These are phyloP conservation scores for Seira sanloemensis DNA, from an alignment of 2,888 invertebrate genomes.

Conservation along the genomic window DNA sequence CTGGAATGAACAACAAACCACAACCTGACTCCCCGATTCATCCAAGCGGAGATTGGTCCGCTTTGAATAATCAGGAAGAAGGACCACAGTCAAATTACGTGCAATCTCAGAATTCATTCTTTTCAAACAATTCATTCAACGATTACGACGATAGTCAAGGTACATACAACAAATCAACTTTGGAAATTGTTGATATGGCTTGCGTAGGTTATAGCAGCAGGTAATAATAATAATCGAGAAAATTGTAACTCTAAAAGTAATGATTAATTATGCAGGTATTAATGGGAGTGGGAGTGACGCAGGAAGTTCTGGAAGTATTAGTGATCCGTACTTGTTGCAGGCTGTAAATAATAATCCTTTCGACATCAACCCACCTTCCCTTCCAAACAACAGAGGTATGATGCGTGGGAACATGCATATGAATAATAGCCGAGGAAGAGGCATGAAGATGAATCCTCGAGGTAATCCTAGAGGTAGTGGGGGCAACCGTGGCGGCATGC, in stretches of 20 bases:
- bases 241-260: background rate
- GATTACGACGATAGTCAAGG: constrained; percentile 35
- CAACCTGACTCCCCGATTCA: constrained; percentile 33
- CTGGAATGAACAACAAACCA: constrained; percentile 26
- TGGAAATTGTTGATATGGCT: too few relatives aligned
- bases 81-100: constrained; percentile 29
- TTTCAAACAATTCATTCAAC: constrained; percentile 28
- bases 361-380: constrained; percentile 1
- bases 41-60: constrained; percentile 27
- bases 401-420: background rate
- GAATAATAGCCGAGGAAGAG: background rate
- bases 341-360: constrained; percentile 39
- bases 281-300: constrained; percentile 43
- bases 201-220: too few relatives aligned
- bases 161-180: too few relatives aligned
- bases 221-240: too few relatives aligned
- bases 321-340: constrained; percentile 39
- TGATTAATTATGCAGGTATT: constrained; percentile 24
- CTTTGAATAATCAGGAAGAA: constrained; percentile 36
- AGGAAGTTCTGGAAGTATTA: constrained; percentile 4
- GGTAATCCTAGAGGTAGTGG: constrained; percentile 35
- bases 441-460: constrained; percentile 45
- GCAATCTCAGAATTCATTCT: constrained; percentile 49
- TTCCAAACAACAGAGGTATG: constrained; percentile 11
- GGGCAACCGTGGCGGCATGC: constrained; percentile 32